These are phyloP conservation scores for Sericinus montela DNA, from an alignment of 2,888 invertebrate genomes.

Conservation along the genomic window DNA sequence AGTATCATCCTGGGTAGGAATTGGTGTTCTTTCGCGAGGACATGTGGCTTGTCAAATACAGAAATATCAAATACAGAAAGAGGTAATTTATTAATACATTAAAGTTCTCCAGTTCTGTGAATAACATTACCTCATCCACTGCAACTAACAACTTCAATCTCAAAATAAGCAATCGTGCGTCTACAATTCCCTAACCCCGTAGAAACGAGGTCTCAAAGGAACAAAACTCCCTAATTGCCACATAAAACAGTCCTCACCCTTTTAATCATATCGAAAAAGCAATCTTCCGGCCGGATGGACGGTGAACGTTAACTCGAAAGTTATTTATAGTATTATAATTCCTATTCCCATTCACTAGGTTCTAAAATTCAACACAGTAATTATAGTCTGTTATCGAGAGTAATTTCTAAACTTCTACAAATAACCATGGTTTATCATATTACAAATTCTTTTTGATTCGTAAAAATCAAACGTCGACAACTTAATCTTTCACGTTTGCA, in stretches of 20 bases:
- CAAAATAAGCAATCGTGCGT: constrained; percentile 26
- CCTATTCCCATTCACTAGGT: constrained; percentile 34
- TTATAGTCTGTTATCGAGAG: constrained; percentile 38
- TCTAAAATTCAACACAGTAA: constrained; percentile 31
- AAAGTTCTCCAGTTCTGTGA: constrained; percentile 24
- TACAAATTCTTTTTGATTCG: constrained; percentile 73
- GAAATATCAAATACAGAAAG: constrained; percentile 1
- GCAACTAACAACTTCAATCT: constrained; percentile 8
- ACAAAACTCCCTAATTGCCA: constrained; percentile 68
- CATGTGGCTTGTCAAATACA: no score
- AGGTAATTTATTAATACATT: neutral
- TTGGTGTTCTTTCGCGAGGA: no score
- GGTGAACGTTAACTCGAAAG: constrained; percentile 42
- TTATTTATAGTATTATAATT: constrained; percentile 28
- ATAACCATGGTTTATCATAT: constrained; percentile 67
- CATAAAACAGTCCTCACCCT: constrained; percentile 76
- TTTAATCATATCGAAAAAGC: constrained; percentile 77
- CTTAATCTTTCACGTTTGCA: constrained; percentile 46
- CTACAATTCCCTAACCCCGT: constrained; percentile 25
- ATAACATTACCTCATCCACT: constrained; percentile 23
- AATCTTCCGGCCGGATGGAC: constrained; percentile 73
- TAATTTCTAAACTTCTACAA: constrained; percentile 62
- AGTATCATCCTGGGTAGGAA: no score
- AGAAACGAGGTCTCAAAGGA: constrained; percentile 53
- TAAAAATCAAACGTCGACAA: constrained; percentile 65